Evolutionary conservation across 2,113 vertebrate species (phyloP).

Genomic region (Bungarus multicinctus): DNA sequence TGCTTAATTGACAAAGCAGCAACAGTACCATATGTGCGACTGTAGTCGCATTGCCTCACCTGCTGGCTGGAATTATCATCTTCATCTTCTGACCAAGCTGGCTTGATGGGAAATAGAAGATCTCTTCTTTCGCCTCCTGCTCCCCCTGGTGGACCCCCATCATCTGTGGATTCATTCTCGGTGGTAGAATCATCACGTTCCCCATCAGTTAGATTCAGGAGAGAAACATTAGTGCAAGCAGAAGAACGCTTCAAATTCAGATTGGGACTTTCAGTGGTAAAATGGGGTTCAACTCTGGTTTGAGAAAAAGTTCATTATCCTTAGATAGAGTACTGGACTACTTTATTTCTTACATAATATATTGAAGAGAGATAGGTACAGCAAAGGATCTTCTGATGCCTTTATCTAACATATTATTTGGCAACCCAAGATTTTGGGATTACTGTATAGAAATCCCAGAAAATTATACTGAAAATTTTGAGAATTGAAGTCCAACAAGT

Average conservation of each 20-base stretch:
- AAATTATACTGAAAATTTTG: background rate
- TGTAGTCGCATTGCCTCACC: constrained; percentile 46
- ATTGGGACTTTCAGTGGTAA: constrained; percentile 48
- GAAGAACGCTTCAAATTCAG: constrained; percentile 63
- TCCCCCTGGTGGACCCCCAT: constrained; percentile 28
- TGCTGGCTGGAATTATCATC: constrained; percentile 50
- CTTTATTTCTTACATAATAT: background rate
- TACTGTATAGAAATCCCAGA: background rate
- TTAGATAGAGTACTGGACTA: background rate
- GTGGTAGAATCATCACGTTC: constrained; percentile 53
- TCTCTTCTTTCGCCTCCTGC: background rate
- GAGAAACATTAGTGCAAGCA: constrained; percentile 64
- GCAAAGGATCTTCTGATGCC: background rate
- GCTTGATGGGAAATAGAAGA: background rate
- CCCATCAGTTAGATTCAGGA: constrained; percentile 59
- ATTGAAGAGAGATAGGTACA: background rate
- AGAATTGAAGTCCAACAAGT: background rate
- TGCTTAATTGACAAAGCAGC: too few species aligned
- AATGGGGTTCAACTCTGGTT: constrained; percentile 56
- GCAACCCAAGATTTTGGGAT: background rate
- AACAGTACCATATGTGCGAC: too few species aligned
- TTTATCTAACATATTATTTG: background rate
- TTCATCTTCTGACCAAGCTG: constrained; percentile 52
- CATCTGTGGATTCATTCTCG: constrained; percentile 25
- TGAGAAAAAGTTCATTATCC: background rate